Conservation (phyloP, 2,888 invertebrate species). For the Tenthredo amoena region DNA sequence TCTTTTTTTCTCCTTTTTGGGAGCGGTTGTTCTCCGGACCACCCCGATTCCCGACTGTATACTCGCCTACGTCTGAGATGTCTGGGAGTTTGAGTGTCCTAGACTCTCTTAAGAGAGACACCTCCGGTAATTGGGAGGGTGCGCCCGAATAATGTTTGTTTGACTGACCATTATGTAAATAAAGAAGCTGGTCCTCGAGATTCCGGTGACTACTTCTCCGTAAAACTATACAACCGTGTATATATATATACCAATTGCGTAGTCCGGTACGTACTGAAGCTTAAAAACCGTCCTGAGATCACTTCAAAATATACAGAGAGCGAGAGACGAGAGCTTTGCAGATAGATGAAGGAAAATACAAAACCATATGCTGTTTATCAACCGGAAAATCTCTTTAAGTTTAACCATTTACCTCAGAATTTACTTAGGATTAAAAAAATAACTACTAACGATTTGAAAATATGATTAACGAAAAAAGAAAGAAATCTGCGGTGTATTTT, state of each 20-base stretch:
- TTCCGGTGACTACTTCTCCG: slow-evolving; percentile 37
- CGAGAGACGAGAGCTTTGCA: slow-evolving; percentile 61
- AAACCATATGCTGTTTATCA: background rate
- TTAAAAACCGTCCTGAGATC: background rate
- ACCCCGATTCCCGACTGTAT: slow-evolving; percentile 24
- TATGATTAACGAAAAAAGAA: slow-evolving; percentile 51
- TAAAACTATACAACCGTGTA: slow-evolving; percentile 32
- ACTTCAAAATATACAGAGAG: slow-evolving; percentile 45
- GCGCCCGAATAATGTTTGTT: slow-evolving; percentile 63
- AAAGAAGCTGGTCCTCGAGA: slow-evolving; percentile 55
- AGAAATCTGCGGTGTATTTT: background rate
- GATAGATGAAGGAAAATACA: slow-evolving; percentile 52
- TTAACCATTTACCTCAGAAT: background rate
- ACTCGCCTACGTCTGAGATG: slow-evolving; percentile 38
- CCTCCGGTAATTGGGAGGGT: slow-evolving; percentile 69
- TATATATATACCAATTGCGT: slow-evolving; percentile 13
- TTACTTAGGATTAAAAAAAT: background rate
- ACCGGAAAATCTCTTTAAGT: background rate
- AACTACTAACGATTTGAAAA: background rate
- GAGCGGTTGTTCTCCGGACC: slow-evolving; percentile 32
- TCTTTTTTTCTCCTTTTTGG: background rate
- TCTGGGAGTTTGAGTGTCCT: slow-evolving; percentile 38
- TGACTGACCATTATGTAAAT: slow-evolving; percentile 67
- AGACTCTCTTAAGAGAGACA: slow-evolving; percentile 53
- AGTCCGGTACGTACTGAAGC: background rate